phyloP scores from a whole-genome alignment of 2,797 vertebrate species.

The Myotis findleyi region DNA sequence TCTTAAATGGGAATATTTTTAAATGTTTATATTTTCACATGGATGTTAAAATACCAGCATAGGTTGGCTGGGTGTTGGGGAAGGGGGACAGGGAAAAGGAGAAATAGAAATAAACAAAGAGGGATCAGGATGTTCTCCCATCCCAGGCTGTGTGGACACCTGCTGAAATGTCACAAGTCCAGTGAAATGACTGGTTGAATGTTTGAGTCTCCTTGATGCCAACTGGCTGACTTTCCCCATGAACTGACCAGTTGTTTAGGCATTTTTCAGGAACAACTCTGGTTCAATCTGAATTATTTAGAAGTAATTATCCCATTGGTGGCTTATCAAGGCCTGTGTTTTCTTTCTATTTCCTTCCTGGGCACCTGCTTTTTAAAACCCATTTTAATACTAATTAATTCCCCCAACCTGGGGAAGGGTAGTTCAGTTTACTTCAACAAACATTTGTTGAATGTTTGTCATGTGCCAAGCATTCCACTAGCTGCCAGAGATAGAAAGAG shows the following conservation, averaged over 20 bases:
- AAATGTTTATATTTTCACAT: background rate
- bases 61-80: background rate
- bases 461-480: background rate
- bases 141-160: slow-evolving; percentile 52
- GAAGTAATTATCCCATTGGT: slow-evolving; percentile 66
- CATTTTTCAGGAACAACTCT: slow-evolving; percentile 67
- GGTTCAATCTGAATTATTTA: slow-evolving; percentile 70
- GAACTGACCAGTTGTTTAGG: slow-evolving; percentile 70
- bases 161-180: slow-evolving; percentile 55
- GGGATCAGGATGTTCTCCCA: background rate
- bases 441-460: background rate
- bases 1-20: background rate
- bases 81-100: background rate
- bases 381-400: slow-evolving; percentile 76
- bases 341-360: slow-evolving; percentile 73
- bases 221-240: slow-evolving; percentile 71
- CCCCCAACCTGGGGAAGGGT: slow-evolving; percentile 13
- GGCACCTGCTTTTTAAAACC: slow-evolving; percentile 71
- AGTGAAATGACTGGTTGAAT: slow-evolving; percentile 29
- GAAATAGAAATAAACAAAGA: slow-evolving; percentile 27
- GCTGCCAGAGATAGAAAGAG: background rate
- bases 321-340: slow-evolving; percentile 61
- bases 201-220: slow-evolving; percentile 64
- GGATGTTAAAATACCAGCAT: background rate
- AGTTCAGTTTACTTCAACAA: slow-evolving; percentile 1